Evolutionary conservation across 2,888 invertebrate genomes (phyloP), one percentile per base, ranked within the genome.

Genomic region (Oxyteleia sp.): DNA sequence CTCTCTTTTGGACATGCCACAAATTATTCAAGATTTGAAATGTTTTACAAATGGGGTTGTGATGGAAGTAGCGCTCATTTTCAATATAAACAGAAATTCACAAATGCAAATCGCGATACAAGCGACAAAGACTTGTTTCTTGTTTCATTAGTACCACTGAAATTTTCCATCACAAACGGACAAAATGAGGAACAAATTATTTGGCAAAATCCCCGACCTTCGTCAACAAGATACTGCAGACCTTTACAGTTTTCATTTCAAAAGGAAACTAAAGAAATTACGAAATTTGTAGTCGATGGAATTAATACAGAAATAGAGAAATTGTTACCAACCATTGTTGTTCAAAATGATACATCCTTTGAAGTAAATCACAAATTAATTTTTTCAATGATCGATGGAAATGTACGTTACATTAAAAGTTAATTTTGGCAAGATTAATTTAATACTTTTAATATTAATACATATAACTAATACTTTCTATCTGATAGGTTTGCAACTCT

Each of bases 401-500:
- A 32, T 7, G 32, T 32, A 32, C 8, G 32, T 32, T 8, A 8
- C 3, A 8, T 10, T 1, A 32, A 8, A 8, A 32, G 8, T 8
- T 32, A 8, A 32, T 32, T 32, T 32, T 10, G n/a, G n/a, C 5
- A 32, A 32, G 8, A 32, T 7, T 32, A 32, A 8, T 32, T 32
- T 32, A 32, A 32, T 23, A 23, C 23, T n/a, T n/a, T n/a, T n/a
- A n/a, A n/a, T n/a, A n/a, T n/a, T n/a, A 23, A 23, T 23, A 23
- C 5, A 5, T 23, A 23, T 23, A 23, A n/a, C n/a, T n/a, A n/a
- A n/a, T 5, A 23, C 23, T 23, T 23, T 32, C 1, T 32, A 8
- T 32, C 1, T 43, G 23, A 63, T 32, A 84, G 76, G 61, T 79
- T 2, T 69, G 64, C 43, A 85, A 81, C 43, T 75, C 79, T 32